Conservation (phyloP, 37 sponge, comb jelly and placozoan genomes). For the Dysidea cf. avara region DNA sequence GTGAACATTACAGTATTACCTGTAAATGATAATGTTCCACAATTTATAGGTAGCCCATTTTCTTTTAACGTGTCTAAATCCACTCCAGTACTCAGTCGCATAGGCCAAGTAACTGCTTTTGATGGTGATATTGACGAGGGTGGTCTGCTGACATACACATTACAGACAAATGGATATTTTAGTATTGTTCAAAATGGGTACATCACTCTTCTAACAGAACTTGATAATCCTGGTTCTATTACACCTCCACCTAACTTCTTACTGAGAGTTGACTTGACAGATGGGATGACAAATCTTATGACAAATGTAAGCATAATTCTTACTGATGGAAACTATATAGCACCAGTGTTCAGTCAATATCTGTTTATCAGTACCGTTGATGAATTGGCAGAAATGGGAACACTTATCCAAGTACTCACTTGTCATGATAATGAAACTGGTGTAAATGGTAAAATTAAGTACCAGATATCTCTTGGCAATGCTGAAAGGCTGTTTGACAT, state of each 20-base stretch:
- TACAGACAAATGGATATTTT: background rate
- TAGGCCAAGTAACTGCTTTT: no score
- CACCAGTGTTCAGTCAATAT: slow-evolving; percentile 13
- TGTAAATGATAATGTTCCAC: no score
- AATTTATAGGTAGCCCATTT: no score
- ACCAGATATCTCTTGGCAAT: background rate
- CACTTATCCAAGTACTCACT: background rate
- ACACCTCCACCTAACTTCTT: background rate
- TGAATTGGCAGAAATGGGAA: no score
- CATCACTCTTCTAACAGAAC: background rate
- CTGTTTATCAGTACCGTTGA: background rate
- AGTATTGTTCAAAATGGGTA: slow-evolving; percentile 23
- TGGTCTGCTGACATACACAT: no score
- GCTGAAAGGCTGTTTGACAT: background rate
- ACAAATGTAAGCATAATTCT: slow-evolving; percentile 16
- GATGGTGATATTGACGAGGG: no score
- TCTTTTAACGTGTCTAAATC: no score
- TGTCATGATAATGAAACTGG: background rate
- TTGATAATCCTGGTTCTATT: slow-evolving; percentile 26
- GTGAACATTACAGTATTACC: no score
- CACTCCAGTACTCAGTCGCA: no score
- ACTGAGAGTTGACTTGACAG: background rate
- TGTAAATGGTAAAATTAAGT: background rate
- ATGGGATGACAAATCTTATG: background rate
- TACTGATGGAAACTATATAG: slow-evolving; percentile 39